Base-by-base conservation (phyloP, 2,888 invertebrate genomes). In the Cetonia aurata region DNA sequence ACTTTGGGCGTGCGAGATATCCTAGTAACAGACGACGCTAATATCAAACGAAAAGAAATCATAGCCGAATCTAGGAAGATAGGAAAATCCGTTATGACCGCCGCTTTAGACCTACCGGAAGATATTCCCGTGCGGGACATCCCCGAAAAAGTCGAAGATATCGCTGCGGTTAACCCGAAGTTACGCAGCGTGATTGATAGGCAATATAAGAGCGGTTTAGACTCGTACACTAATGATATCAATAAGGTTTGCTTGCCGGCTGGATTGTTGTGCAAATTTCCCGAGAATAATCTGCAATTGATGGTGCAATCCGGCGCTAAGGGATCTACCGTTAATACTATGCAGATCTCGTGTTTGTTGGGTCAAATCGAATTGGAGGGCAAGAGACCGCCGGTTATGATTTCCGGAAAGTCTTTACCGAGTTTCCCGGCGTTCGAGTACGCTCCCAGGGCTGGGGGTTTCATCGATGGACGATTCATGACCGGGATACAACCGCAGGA, bases 281-380 rank as follows among this genome's bases (percentile, higher is more conserved):
- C 99, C 0, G 85, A 90, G 15, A 99, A 99, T 83, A 98, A 98
- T 85, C 88, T 99, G n/a, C 98, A 99, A 83, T 84, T 99, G 76
- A 99, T 99, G 98, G 98, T 99, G 0, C 92, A 96, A 79, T 97
- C 99, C 15, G 99, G 99, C 72, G 99, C 99, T 0, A 99, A 99
- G 85, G 99, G 98, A n/a, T 96, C 98, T 0, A 93, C 94, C 67
- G 99, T 98, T 0, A 99, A 99, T 82, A 95, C 96, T 77, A 96
- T 97, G 95, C 98, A 99, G 86, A 99, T 99, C 80, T 99, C 99
- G 0, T 98, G 98, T 84, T 87, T 98, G 42, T 87, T 99, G 10
- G 99, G 99, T 0, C 99, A 99, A 86, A 99, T 99, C 79, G 99
- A 99, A 83, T 88, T 99, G 83, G 99, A 99, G 88, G 99, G 99